phyloP scores from a whole-genome alignment of 1,140 invertebrate genomes.

The Drosophila lowei region DNA sequence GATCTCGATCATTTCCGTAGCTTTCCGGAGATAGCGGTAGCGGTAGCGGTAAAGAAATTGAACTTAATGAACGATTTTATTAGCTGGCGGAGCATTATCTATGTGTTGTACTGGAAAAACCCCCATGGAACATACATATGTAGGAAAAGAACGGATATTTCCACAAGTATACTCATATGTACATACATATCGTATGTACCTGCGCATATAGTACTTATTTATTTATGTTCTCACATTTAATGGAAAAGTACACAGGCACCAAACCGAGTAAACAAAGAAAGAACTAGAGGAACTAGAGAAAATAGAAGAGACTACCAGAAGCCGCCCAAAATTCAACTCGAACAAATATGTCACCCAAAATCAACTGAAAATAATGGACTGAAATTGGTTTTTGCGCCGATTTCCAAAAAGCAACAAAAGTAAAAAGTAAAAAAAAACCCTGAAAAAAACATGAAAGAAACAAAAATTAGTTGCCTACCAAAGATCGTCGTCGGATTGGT shows the following conservation, averaged over 20 bases:
- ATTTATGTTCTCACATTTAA: slow-evolving; percentile 33
- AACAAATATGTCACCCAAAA: slow-evolving; percentile 48
- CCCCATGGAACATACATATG: not conserved
- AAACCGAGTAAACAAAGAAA: slow-evolving; percentile 31
- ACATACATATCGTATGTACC: not conserved
- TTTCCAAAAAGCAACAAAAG: slow-evolving; percentile 26
- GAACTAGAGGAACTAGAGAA: slow-evolving; percentile 21
- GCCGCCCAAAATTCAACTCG: slow-evolving; percentile 22
- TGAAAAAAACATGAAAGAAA: not conserved
- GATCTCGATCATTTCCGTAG: too few species aligned
- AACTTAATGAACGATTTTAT: too few species aligned
- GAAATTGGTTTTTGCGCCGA: slow-evolving; percentile 43
- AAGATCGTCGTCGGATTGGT: slow-evolving; percentile 25
- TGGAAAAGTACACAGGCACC: slow-evolving; percentile 35
- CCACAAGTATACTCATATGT: not conserved
- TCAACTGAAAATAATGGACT: slow-evolving; percentile 54
- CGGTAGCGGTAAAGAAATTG: too few species aligned
- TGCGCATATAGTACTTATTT: slow-evolving; percentile 3
- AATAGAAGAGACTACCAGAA: slow-evolving; percentile 23
- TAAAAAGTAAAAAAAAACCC: slow-evolving; percentile 19
- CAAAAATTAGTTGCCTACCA: not conserved
- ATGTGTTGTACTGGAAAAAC: not conserved
- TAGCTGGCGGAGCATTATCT: too few species aligned
- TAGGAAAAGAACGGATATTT: not conserved
- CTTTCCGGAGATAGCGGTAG: too few species aligned